Conservation (phyloP, 1,140 invertebrate species). For the Nasonia longicornis region DNA sequence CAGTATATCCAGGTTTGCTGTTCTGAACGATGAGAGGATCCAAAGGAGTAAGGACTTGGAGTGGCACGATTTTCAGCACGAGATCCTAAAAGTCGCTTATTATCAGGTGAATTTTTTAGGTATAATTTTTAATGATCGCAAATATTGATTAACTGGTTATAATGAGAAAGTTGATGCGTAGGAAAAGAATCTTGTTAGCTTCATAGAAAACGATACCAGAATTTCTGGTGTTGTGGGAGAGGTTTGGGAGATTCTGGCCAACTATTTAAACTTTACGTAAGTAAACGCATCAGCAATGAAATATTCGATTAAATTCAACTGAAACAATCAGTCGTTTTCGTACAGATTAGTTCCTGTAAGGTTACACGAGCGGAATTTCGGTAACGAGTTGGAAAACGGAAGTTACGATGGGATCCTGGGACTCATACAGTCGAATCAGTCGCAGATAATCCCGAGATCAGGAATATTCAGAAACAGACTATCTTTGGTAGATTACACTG, state of each 20-base stretch:
- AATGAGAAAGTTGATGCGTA: slow-evolving; percentile 12
- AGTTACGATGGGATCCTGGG: slow-evolving; percentile 50
- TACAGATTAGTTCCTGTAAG: slow-evolving; percentile 49
- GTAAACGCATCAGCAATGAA: background rate
- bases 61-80: slow-evolving; percentile 42
- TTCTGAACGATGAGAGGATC: slow-evolving; percentile 10
- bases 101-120: slow-evolving; percentile 39
- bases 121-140: background rate
- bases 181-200: slow-evolving; percentile 48
- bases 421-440: slow-evolving; percentile 47
- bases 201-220: slow-evolving; percentile 46
- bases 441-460: slow-evolving; percentile 49
- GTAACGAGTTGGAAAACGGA: slow-evolving; percentile 26
- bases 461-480: slow-evolving; percentile 4
- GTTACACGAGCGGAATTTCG: slow-evolving; percentile 27
- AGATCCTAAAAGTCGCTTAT: slow-evolving; percentile 41
- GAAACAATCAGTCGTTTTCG: background rate
- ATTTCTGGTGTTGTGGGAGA: slow-evolving; percentile 49
- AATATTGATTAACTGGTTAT: background rate
- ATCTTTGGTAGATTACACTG: slow-evolving; percentile 47
- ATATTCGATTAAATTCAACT: background rate
- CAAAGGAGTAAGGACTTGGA: slow-evolving; percentile 33
- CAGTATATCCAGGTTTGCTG: slow-evolving; percentile 2
- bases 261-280: slow-evolving; percentile 52
- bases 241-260: slow-evolving; percentile 48